These are phyloP conservation scores for Biston betularia DNA, from an alignment of 2,888 invertebrate genomes.

Conservation along the genomic window DNA sequence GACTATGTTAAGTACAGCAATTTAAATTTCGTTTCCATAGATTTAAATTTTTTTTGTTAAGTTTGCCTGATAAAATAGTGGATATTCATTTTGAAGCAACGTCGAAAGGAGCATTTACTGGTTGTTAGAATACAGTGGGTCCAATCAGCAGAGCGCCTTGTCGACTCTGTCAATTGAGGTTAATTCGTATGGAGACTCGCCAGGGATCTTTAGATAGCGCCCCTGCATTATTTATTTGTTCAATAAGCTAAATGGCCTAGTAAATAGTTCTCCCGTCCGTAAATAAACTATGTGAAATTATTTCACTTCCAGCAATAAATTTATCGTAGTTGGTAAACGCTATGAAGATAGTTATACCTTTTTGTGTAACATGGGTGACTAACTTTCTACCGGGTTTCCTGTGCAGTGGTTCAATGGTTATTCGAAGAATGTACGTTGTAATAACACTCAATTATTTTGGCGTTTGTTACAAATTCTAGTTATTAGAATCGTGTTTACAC, in stretches of 20 bases:
- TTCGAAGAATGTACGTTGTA: not conserved
- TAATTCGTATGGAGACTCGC: slow-evolving; percentile 82
- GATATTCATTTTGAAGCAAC: slow-evolving; percentile 66
- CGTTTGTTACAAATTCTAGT: not conserved
- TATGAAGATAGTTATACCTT: slow-evolving; percentile 8
- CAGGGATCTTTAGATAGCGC: slow-evolving; percentile 79
- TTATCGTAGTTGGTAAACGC: slow-evolving; percentile 18
- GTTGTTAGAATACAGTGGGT: slow-evolving; percentile 67
- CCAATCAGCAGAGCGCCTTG: slow-evolving; percentile 84
- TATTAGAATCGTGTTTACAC: not conserved
- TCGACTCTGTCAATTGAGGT: slow-evolving; percentile 84
- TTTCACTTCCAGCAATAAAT: slow-evolving; percentile 43
- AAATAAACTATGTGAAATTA: slow-evolving; percentile 57
- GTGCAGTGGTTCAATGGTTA: slow-evolving; percentile 15
- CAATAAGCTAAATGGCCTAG: slow-evolving; percentile 78
- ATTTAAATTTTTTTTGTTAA: no score
- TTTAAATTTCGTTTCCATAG: no score
- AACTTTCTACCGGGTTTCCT: slow-evolving; percentile 17
- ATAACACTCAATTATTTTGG: not conserved
- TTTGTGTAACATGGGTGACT: slow-evolving; percentile 1
- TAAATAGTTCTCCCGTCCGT: slow-evolving; percentile 60
- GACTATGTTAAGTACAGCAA: no score
- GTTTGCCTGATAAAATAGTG: slow-evolving; percentile 38
- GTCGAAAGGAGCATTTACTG: slow-evolving; percentile 64
- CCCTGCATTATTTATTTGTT: slow-evolving; percentile 81